These are phyloP conservation scores for Clarias batrachus DNA, from an alignment of 2,113 vertebrate genomes.

Conservation along the genomic window DNA sequence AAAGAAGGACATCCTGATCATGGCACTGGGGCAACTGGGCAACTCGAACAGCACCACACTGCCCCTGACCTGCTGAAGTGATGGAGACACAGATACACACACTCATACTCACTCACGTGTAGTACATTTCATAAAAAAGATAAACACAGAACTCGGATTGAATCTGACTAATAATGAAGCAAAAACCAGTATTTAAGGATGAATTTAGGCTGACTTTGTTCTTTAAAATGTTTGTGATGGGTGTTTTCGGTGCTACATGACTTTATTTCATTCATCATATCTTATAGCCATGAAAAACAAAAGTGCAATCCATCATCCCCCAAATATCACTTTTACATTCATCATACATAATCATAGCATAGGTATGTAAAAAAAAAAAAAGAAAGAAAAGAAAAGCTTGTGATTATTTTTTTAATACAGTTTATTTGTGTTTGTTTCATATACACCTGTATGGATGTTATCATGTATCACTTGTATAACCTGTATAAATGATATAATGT, in stretches of 20 bases:
- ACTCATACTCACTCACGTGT: background rate
- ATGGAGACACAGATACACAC: background rate
- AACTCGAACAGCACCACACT: constrained; percentile 74
- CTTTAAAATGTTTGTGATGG: background rate
- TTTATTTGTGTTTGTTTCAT: background rate
- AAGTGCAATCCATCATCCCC: constrained; percentile 19
- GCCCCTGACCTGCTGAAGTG: constrained; percentile 73
- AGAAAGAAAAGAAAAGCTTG: background rate
- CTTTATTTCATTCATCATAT: no score
- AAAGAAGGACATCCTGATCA: constrained; percentile 95
- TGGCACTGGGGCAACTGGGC: constrained; percentile 89
- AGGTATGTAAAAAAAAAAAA: background rate
- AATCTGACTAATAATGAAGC: background rate
- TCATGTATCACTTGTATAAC: background rate
- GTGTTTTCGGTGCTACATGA: background rate
- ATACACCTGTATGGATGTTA: constrained; percentile 12
- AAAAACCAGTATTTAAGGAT: background rate
- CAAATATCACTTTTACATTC: constrained; percentile 1
- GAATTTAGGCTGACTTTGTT: background rate
- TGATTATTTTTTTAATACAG: constrained; percentile 12
- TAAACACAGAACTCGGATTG: background rate
- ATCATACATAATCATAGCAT: background rate
- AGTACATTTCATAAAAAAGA: background rate
- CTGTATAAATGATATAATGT: constrained; percentile 10
- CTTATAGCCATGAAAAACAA: background rate